These are phyloP conservation scores for Formicarius rufipectus DNA, from an alignment of 2,113 vertebrate species.

Conservation along the genomic window DNA sequence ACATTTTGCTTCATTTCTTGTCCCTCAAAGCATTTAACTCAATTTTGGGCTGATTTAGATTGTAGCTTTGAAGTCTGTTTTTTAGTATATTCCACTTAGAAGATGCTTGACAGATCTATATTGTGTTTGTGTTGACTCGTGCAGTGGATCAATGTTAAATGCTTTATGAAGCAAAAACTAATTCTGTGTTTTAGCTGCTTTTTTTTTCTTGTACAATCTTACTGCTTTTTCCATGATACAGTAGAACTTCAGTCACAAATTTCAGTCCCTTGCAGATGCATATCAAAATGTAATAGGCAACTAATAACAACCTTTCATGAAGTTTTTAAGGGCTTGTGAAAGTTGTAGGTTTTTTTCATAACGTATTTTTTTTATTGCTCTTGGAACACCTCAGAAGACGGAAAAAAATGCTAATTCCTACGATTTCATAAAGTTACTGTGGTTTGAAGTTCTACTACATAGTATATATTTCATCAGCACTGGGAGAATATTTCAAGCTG, in stretches of 20 bases:
- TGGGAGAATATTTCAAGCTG: not conserved
- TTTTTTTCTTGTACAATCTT: not conserved
- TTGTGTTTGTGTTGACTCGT: not conserved
- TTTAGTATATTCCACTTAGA: not conserved
- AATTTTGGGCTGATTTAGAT: not conserved
- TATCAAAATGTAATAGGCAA: not conserved
- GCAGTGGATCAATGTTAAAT: slow-evolving; percentile 42
- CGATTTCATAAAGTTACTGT: not conserved
- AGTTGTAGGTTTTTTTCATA: not conserved
- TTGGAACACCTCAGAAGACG: not conserved
- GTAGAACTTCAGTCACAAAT: slow-evolving; percentile 50
- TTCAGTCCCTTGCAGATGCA: not conserved
- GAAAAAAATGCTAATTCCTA: not conserved
- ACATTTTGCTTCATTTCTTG: slow-evolving; percentile 48
- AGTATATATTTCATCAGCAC: not conserved
- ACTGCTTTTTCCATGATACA: not conserved
- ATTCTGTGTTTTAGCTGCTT: not conserved
- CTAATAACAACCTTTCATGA: not conserved
- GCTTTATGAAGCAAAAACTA: slow-evolving; percentile 64
- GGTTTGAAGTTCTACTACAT: slow-evolving; percentile 42
- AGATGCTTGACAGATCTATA: not conserved
- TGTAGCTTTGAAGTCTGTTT: not conserved
- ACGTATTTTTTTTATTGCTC: not conserved
- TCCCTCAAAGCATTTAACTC: slow-evolving; percentile 58
- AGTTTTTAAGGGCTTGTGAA: not conserved